Base-by-base conservation (phyloP, 1,140 invertebrate species). In the Pseudomyrmex dendroicus region DNA sequence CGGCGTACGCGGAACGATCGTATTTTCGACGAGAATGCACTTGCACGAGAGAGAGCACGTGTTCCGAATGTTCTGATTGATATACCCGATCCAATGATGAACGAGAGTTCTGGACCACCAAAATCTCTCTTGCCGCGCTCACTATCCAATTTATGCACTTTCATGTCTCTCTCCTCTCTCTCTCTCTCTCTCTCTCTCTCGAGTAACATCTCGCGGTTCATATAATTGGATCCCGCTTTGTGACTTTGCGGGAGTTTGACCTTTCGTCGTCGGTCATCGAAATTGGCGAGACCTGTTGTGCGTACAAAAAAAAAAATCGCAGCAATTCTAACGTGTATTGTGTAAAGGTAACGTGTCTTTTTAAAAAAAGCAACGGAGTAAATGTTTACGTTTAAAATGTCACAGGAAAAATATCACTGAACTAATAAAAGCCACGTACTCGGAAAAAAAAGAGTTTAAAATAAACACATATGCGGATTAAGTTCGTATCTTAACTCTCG, bases 21-120 rank as follows among this genome's bases (percentile, higher is more conserved):
- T 77, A 68, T 78, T 78, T 54, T 66, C 64, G 52, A 57, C 64
- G 64, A 67, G 48, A 57, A 57, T 68, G 44, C 64, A 20, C 64
- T 15, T 15, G 17, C 35, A 12, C 35, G 35, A 4, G 35, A 35
- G 35, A 35, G 35, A 56, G 50, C 68, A 57, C 52, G 22, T 48
- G 20, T 17, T 68, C 57, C 35, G 48, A 25, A 13, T 74, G 20
- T 46, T 10, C 46, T 25, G 63, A 67, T 77, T 77, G 74, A 59
- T 78, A 78, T 68, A 78, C 68, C 20, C 35, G 35, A 68, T 68
- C 64, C 52, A 22, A 56, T 17, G 52, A 68, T 13, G 35, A 8
- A 68, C 35, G 13, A 12, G 61, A 2, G 52, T 76, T 46, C 35
- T 48, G 35, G 20, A 5, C 20, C 35, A 48, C 35, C 20, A 7